These are phyloP conservation scores for Schizotus pectinicornis DNA, from an alignment of 2,888 invertebrate genomes.

Conservation along the genomic window DNA sequence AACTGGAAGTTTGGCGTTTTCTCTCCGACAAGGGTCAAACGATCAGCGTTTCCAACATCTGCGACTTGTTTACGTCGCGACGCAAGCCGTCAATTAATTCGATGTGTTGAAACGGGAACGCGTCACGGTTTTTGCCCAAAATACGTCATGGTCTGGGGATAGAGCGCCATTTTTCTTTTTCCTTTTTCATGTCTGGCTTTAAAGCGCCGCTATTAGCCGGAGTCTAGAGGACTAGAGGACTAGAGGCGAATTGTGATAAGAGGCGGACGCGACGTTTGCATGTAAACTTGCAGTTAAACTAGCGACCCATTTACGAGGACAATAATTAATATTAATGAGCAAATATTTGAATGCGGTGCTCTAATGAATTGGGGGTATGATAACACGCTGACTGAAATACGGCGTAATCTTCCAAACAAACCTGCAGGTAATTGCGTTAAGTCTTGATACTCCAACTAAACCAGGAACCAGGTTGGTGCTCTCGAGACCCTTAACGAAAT, in stretches of 20 bases:
- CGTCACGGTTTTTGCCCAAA: constrained; percentile 5
- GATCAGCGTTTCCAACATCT: constrained; percentile 6
- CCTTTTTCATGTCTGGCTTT: not conserved
- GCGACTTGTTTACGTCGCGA: constrained; percentile 9
- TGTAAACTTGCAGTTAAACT: constrained; percentile 3
- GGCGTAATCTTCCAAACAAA: too few relatives aligned
- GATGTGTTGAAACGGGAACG: not conserved
- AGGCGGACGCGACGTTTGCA: not conserved
- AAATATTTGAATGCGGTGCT: constrained; percentile 11
- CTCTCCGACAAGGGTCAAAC: too few relatives aligned
- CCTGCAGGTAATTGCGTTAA: too few relatives aligned
- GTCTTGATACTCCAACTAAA: too few relatives aligned
- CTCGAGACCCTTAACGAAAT: too few relatives aligned
- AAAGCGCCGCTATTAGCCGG: not conserved
- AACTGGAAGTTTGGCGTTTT: too few relatives aligned
- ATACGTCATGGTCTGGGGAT: not conserved
- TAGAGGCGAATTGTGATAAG: too few relatives aligned
- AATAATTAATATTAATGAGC: constrained; percentile 21
- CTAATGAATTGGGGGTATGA: too few relatives aligned
- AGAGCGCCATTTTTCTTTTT: not conserved
- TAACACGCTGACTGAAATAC: too few relatives aligned
- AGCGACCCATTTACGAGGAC: not conserved
- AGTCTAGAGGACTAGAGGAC: too few relatives aligned
- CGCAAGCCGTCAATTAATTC: constrained; percentile 11
- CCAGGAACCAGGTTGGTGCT: too few relatives aligned